Evolutionary conservation across 2,888 invertebrate species (phyloP), one percentile per base, ranked within the genome.

Genomic region (Morpho helenor): DNA sequence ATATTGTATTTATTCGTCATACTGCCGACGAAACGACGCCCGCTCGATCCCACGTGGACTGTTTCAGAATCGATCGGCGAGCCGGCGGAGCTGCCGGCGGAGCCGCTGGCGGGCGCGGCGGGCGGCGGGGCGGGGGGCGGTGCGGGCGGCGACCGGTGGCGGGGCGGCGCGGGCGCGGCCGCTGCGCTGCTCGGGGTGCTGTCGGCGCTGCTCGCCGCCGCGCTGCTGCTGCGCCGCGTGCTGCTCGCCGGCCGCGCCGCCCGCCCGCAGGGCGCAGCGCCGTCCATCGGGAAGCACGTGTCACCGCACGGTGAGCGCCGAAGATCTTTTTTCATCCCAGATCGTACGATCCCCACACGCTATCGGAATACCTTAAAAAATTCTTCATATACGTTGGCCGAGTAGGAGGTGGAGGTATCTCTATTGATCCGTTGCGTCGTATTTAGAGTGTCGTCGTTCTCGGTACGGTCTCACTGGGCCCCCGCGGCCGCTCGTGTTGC

Each of bases 61-160:
- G 1, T 48, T 39, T 31, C 44, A 82, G 86, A 84, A 61, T 72
- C 74, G 0, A 61, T 86, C 8, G 87, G 85, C 0, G 81, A 81
- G 46, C 76, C 84, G 1, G 67, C 69, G n/a, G 76, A 80, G 60
- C 62, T 85, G 39, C 70, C 72, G 3, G 50, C 66, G 23, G 71
- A 68, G 51, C 64, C 64, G 41, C 62, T 62, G 7, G 51, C 61
- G 46, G 61, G 66, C 7, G 65, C 62, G 4, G 62, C 59, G 40
- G 66, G 59, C n/a, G n/a, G n/a, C 53, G 72, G 22, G 58, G 65
- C 52, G 64, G 71, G 60, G 60, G 58, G 66, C 48, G 66, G 50
- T 45, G 63, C 57, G 3, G 53, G 66, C 10, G 73, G 61, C 54
- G 53, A 68, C 52, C 60, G 65, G 62, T 56, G 73, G 66, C 60